phyloP scores from a whole-genome alignment of 2,888 invertebrate species.

The Dorcus parallelipipedus region DNA sequence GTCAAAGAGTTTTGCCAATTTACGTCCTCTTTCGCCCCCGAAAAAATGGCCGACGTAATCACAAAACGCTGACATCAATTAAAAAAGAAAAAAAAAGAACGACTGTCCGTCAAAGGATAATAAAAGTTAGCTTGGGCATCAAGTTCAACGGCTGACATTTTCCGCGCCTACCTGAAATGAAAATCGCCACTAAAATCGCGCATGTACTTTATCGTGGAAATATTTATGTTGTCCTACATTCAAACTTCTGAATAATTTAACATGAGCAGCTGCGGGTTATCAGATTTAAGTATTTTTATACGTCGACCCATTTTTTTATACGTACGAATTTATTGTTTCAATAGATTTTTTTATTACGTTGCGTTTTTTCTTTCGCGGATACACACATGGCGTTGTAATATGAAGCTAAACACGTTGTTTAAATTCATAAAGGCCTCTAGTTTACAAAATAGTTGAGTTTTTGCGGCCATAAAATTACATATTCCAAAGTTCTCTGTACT shows the following conservation, averaged over 20 bases:
- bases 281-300: constrained; percentile 19
- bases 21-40: background rate
- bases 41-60: background rate
- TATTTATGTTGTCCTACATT: constrained; percentile 20
- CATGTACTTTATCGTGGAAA: constrained; percentile 18
- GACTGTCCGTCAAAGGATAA: no score
- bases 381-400: no score
- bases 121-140: background rate
- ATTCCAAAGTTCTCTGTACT: background rate
- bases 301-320: constrained; percentile 4
- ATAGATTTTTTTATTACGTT: background rate
- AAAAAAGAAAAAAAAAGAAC: background rate
- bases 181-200: background rate
- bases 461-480: no score
- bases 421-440: no score
- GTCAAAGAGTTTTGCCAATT: background rate
- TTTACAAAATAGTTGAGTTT: no score
- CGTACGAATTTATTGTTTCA: background rate
- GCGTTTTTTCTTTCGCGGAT: no score
- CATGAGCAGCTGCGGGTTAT: constrained; percentile 23
- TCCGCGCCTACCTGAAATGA: no score
- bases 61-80: background rate
- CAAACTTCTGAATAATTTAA: constrained; percentile 23
- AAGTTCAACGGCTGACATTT: background rate
- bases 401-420: no score